Conservation (phyloP, 2,797 vertebrate genomes). For the Phrynocephalus forsythii region DNA sequence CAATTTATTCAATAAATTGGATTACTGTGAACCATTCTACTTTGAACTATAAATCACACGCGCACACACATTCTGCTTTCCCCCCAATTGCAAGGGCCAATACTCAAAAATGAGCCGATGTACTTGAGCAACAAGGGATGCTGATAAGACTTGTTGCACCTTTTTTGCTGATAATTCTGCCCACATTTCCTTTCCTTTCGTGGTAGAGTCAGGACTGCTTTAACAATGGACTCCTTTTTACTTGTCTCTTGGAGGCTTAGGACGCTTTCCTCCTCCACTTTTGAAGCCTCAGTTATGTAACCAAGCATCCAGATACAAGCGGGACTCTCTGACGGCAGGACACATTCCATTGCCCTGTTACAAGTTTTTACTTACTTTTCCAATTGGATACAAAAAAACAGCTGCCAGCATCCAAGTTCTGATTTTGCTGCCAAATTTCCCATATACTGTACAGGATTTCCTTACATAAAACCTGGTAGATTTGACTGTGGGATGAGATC, state of each 20-base stretch:
- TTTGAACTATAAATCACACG: slow-evolving; percentile 5
- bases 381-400: slow-evolving; percentile 36
- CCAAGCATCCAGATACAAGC: slow-evolving; percentile 41
- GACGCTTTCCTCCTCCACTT: slow-evolving; percentile 31
- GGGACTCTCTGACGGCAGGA: slow-evolving; percentile 14
- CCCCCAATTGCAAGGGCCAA: neutral
- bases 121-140: neutral
- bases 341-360: slow-evolving; percentile 9
- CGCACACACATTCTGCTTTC: too few species aligned
- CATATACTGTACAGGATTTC: slow-evolving; percentile 12
- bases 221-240: slow-evolving; percentile 55
- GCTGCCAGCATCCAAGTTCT: slow-evolving; percentile 30
- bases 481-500: neutral
- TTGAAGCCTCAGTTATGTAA: slow-evolving; percentile 20
- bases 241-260: slow-evolving; percentile 36
- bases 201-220: slow-evolving; percentile 26
- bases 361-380: slow-evolving; percentile 39
- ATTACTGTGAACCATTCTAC: slow-evolving; percentile 39
- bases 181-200: slow-evolving; percentile 36
- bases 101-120: slow-evolving; percentile 31
- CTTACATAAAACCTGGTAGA: slow-evolving; percentile 29
- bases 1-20: accelerated
- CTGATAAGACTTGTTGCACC: neutral
- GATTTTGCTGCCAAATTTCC: slow-evolving; percentile 21
- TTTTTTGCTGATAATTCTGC: neutral